phyloP scores from a whole-genome alignment of 2,888 invertebrate genomes.

The Campoplex capitator region DNA sequence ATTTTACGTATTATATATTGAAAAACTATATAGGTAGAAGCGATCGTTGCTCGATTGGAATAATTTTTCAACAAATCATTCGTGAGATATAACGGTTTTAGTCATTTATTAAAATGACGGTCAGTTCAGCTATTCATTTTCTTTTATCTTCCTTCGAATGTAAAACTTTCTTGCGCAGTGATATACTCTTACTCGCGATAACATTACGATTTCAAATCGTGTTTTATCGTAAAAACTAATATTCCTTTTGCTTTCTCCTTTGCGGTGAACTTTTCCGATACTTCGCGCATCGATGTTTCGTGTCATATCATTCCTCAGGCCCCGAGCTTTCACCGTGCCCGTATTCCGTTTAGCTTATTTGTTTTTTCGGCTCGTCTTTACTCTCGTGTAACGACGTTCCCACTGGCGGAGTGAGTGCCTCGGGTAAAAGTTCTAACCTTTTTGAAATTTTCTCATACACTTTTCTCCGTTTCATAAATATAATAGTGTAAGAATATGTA shows the following conservation, averaged over 20 bases:
- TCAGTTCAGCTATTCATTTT: background rate
- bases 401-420: constrained; percentile 20
- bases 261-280: constrained; percentile 46
- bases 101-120: background rate
- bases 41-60: too few species aligned
- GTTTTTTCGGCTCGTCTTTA: constrained; percentile 36
- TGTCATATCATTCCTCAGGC: constrained; percentile 29
- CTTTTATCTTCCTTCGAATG: background rate
- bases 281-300: constrained; percentile 23
- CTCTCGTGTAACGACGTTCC: constrained; percentile 43
- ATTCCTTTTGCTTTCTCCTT: background rate
- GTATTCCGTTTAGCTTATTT: constrained; percentile 51
- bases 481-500: constrained; percentile 32
- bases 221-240: constrained; percentile 10
- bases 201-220: background rate
- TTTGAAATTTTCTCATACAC: constrained; percentile 24
- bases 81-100: background rate
- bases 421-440: constrained; percentile 35
- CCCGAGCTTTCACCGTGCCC: constrained; percentile 5
- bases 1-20: too few species aligned
- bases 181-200: background rate
- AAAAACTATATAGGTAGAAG: too few species aligned
- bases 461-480: constrained; percentile 16
- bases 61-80: too few species aligned
- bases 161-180: background rate